Base-by-base conservation (phyloP, 2,113 vertebrate genomes). In the Catharus fuscescens region DNA sequence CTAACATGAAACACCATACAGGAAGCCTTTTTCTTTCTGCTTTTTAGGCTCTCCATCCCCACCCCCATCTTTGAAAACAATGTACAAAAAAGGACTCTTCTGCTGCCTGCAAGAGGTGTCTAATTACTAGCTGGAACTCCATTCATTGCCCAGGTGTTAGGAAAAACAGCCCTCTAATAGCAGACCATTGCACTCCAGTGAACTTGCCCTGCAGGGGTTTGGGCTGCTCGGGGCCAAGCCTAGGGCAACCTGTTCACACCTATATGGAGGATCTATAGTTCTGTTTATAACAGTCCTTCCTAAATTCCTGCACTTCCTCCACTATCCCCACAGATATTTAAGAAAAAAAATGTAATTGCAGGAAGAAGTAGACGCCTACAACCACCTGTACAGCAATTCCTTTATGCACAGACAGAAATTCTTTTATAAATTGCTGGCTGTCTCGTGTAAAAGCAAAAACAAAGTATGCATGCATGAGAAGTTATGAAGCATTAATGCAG, bases 101-200 rank as follows among this genome's bases (percentile, higher is more conserved):
- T 96, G 80, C 80, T 94, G 76, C 73, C 73, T 91, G 57, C 45
- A 83, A 81, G 62, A 94, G 56, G 91, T 89, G 76, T 93, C 79
- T 94, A 94, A 93, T 96, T 96, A 82, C 80, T 78, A 84, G 45
- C 45, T 96, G 85, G 89, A 97, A 93, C 59, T 81, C 80, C 50
- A 92, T 97, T 95, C 87, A 95, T 93, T 38, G 54, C 23, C 89
- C 96, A 97, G 95, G 96, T 97, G 95, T 96, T 92, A 82, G 87
- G 76, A 94, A 96, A 64, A 65, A 77, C 38, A 90, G 54, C 12
- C 57, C 19, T 73, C n/a, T 56, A 87, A 92, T 81, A 96, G 81
- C 60, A 96, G 78, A 40, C 66, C 71, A 88, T 20, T 86, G 86
- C 77, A 90, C 66, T 77, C 28, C 26, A 38, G 88, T 90, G 90